These are phyloP conservation scores for Naso thynnoides DNA, from an alignment of 2,797 vertebrate genomes.

Conservation along the genomic window DNA sequence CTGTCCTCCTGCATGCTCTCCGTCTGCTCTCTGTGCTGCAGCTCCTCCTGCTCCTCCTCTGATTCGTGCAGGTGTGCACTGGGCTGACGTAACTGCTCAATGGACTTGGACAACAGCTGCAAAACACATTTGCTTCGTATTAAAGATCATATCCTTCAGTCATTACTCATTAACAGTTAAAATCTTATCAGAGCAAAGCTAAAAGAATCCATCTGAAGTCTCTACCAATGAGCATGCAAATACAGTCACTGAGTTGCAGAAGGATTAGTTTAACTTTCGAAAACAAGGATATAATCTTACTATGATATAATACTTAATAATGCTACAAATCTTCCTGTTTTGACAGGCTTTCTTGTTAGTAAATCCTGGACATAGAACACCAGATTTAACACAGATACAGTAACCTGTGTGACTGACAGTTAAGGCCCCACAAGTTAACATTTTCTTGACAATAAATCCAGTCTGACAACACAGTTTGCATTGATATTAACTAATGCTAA, in stretches of 20 bases:
- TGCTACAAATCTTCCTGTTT: too few relatives aligned
- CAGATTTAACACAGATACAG: not conserved
- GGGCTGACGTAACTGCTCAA: slow-evolving; percentile 97
- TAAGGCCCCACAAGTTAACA: not conserved
- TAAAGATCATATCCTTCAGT: slow-evolving; percentile 47
- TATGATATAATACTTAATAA: not conserved
- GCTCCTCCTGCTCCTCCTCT: slow-evolving; percentile 91
- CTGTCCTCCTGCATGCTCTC: slow-evolving; percentile 91
- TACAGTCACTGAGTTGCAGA: not conserved
- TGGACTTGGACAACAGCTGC: slow-evolving; percentile 98
- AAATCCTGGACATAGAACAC: not conserved
- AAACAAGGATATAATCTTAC: not conserved
- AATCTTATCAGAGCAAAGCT: slow-evolving; percentile 22
- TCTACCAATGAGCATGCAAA: not conserved
- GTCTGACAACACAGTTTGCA: not conserved
- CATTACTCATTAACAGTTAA: slow-evolving; percentile 20
- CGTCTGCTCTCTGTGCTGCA: slow-evolving; percentile 67
- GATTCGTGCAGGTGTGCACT: slow-evolving; percentile 93
- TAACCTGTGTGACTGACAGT: not conserved
- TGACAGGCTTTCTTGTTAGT: not conserved
- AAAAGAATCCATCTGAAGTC: slow-evolving; percentile 7
- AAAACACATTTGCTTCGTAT: slow-evolving; percentile 73
- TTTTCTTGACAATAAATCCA: slow-evolving; percentile 8
- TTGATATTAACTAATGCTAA: too few relatives aligned
- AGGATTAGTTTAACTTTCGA: not conserved